Conservation (phyloP, 2,113 vertebrate genomes). For the Peromyscus polionotus region DNA sequence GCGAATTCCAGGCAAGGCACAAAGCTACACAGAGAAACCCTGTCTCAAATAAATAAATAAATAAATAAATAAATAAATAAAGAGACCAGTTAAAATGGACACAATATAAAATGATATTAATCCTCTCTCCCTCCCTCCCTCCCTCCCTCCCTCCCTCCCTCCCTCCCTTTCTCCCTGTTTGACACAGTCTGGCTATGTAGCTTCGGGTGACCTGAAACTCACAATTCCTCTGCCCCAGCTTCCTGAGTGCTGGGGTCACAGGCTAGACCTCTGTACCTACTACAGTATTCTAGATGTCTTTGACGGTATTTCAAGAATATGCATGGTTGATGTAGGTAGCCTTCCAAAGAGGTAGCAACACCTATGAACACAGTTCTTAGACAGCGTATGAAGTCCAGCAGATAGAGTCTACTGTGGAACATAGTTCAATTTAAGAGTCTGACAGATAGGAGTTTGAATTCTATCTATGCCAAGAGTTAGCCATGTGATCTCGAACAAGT, state of each 20-base stretch:
- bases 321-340: not conserved
- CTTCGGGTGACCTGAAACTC: not conserved
- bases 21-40: too few relatives aligned
- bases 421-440: not conserved
- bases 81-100: not conserved
- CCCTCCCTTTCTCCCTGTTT: not conserved
- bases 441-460: conserved; percentile 15
- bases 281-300: not conserved
- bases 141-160: not conserved
- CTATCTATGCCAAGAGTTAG: not conserved
- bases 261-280: not conserved
- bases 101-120: not conserved
- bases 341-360: not conserved
- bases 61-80: too few relatives aligned
- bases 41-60: too few relatives aligned
- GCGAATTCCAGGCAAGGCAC: too few relatives aligned
- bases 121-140: not conserved
- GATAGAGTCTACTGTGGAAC: not conserved
- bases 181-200: not conserved
- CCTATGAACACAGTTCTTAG: not conserved
- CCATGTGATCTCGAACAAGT: not conserved
- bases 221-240: not conserved
- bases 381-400: not conserved
- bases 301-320: not conserved
- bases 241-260: not conserved